Conservation (phyloP, 1,140 invertebrate genomes). For the Agraylea sexmaculata region DNA sequence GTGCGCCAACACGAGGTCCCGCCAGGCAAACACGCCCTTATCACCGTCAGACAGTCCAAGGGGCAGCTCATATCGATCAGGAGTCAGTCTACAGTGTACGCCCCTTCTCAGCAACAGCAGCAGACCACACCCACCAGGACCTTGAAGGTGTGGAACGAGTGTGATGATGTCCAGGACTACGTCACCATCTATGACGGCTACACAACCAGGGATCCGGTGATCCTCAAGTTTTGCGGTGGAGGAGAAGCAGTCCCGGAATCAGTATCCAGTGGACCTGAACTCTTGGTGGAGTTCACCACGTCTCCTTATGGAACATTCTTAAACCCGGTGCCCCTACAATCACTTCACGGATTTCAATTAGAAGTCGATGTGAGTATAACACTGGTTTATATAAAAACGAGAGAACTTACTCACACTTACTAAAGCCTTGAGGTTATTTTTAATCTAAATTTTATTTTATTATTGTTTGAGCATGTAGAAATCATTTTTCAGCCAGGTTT, state of each 20-base stretch:
- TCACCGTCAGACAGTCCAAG: constrained; percentile 69
- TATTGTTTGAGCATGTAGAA: no score
- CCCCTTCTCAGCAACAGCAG: constrained; percentile 33
- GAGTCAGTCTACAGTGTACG: constrained; percentile 50
- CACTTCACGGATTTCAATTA: constrained; percentile 75
- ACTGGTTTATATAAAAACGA: background rate
- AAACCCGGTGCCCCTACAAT: constrained; percentile 61
- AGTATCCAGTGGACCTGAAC: constrained; percentile 71
- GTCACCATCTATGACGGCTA: constrained; percentile 85
- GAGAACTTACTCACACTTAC: no score
- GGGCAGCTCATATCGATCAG: constrained; percentile 72
- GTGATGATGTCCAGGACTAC: constrained; percentile 77
- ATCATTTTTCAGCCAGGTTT: no score
- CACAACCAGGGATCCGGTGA: constrained; percentile 74
- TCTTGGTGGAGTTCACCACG: constrained; percentile 81
- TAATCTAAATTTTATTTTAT: constrained; percentile 1
- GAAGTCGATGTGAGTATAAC: constrained; percentile 58
- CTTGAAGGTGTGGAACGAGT: constrained; percentile 62
- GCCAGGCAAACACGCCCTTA: constrained; percentile 70
- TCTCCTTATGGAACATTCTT: constrained; percentile 78
- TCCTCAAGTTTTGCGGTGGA: constrained; percentile 80
- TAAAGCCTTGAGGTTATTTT: no score
- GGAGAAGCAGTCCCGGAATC: constrained; percentile 71
- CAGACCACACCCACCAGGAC: constrained; percentile 17
- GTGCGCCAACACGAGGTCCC: constrained; percentile 70